phyloP scores from a whole-genome alignment of 2,888 invertebrate genomes.

The Thereva nobilitata region DNA sequence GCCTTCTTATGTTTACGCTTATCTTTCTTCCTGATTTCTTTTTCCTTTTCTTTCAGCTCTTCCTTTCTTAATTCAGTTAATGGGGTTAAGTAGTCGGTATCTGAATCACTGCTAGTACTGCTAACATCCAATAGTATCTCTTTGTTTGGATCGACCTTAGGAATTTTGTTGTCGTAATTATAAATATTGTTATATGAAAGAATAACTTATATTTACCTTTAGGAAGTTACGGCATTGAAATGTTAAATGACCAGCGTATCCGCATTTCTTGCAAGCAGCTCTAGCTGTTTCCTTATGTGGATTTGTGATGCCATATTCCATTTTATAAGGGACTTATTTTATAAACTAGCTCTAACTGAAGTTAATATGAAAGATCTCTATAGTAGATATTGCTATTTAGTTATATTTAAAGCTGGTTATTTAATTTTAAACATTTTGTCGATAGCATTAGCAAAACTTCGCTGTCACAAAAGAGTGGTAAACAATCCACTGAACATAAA shows the following conservation, averaged over 20 bases:
- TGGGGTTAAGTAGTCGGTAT: conserved; percentile 80
- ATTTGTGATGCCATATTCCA: conserved; percentile 55
- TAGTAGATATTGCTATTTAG: too few relatives aligned
- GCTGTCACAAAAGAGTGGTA: too few relatives aligned
- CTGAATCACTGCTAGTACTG: conserved; percentile 89
- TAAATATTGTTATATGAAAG: not conserved
- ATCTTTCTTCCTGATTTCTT: conserved; percentile 54
- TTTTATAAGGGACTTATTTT: conserved; percentile 40
- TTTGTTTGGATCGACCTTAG: conserved; percentile 83
- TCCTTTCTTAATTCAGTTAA: conserved; percentile 77
- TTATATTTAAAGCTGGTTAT: too few relatives aligned
- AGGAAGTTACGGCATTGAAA: conserved; percentile 96
- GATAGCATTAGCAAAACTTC: too few relatives aligned
- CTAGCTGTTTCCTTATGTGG: conserved; percentile 74
- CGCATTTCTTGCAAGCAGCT: conserved; percentile 92
- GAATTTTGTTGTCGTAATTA: conserved; percentile 26
- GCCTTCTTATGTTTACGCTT: conserved; percentile 40
- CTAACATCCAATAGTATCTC: conserved; percentile 92
- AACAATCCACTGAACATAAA: too few relatives aligned
- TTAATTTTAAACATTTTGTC: too few relatives aligned
- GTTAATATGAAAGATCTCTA: too few relatives aligned
- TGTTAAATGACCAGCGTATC: conserved; percentile 93
- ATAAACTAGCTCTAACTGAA: not conserved
- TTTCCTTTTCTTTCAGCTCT: conserved; percentile 73
- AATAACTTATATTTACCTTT: conserved; percentile 61